phyloP scores from a whole-genome alignment of 2,888 invertebrate genomes.

The Panorpa germanica region DNA sequence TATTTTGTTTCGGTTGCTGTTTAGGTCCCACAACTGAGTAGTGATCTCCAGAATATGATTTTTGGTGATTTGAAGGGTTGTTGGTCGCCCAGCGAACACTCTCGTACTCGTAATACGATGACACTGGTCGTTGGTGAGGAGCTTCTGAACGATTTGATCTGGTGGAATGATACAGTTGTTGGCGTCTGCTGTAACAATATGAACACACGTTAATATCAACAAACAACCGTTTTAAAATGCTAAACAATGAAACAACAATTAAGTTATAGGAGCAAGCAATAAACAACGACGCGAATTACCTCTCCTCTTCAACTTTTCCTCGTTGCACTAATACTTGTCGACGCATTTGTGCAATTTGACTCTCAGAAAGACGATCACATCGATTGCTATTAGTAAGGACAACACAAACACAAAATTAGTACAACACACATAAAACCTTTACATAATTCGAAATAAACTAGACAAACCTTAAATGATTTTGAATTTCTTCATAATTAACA shows the following conservation, averaged over 20 bases:
- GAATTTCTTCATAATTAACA: conserved; percentile 72
- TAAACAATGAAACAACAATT: conserved; percentile 7
- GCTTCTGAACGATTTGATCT: conserved; percentile 37
- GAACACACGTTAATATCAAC: background rate
- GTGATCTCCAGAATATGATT: too few relatives aligned
- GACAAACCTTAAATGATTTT: conserved; percentile 63
- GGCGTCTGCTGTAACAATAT: conserved; percentile 32
- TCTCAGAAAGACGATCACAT: conserved; percentile 56
- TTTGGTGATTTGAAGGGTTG: too few relatives aligned
- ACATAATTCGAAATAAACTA: too few relatives aligned
- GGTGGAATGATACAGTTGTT: conserved; percentile 46
- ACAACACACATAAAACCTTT: too few relatives aligned
- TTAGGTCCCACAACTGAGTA: too few relatives aligned
- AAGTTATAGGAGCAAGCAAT: conserved; percentile 1
- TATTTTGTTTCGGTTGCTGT: conserved; percentile 6
- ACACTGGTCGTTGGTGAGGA: conserved; percentile 44
- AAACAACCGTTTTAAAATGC: background rate
- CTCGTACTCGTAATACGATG: conserved; percentile 75
- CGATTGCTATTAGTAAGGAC: conserved; percentile 25
- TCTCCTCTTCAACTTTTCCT: conserved; percentile 65
- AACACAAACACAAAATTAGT: conserved; percentile 1
- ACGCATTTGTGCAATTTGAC: conserved; percentile 65
- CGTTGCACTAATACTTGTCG: conserved; percentile 60
- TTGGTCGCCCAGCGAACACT: too few relatives aligned
- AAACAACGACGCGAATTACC: conserved; percentile 29